phyloP scores from a whole-genome alignment of 2,113 vertebrate genomes.

The Sinosuthora webbiana region DNA sequence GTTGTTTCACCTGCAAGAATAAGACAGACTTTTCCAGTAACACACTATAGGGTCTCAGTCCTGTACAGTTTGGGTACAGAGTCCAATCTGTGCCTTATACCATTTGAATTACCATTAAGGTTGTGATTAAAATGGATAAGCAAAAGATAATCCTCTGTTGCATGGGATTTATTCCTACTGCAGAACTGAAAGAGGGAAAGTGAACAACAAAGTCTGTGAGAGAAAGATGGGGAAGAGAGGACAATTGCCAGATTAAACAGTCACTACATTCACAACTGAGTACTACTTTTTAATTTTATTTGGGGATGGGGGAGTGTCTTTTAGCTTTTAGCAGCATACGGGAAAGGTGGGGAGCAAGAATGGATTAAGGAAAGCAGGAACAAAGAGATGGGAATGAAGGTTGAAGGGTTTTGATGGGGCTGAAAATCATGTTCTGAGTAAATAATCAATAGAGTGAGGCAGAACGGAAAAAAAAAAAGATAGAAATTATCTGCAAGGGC shows the following conservation, averaged over 20 bases:
- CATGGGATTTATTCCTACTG: background rate
- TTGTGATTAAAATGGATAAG: background rate
- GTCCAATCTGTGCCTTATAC: background rate
- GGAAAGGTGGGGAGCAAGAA: background rate
- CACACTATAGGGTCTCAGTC: background rate
- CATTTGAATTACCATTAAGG: background rate
- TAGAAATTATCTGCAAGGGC: background rate
- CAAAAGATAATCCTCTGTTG: background rate
- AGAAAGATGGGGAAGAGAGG: background rate
- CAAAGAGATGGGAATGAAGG: background rate
- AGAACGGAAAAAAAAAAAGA: background rate
- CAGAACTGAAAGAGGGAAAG: background rate
- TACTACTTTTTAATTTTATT: background rate
- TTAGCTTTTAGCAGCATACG: rapidly evolving
- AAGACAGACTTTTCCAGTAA: background rate
- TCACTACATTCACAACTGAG: background rate
- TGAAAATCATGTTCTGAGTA: background rate
- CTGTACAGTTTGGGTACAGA: background rate
- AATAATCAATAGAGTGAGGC: background rate
- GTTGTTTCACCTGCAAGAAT: background rate
- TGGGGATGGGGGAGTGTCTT: background rate
- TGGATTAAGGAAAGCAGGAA: background rate
- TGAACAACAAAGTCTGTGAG: background rate
- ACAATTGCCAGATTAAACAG: background rate
- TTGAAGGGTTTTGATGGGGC: background rate